A percentile compares a stretch with the other conserved stretches of the same genome.
These are phyloP conservation scores for Cryptophagus acutangulus DNA, from an alignment of 2,888 invertebrate genomes.

Conservation along the genomic window DNA sequence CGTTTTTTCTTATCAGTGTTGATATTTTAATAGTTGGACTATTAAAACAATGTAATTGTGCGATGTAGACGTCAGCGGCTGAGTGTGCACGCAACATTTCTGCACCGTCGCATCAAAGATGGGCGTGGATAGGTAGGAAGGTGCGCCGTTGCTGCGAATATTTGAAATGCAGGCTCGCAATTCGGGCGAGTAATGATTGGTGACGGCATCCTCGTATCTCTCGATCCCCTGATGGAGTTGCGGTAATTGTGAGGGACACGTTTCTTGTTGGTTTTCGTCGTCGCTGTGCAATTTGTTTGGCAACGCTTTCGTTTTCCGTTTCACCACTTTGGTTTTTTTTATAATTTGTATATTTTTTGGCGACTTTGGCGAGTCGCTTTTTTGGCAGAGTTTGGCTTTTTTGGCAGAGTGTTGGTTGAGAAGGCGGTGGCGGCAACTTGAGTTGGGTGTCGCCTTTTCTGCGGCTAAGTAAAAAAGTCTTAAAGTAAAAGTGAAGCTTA, in stretches of 20 bases:
- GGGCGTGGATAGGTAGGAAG: constrained; percentile 34
- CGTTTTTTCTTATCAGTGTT: too few relatives aligned
- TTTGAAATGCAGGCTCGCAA: constrained; percentile 75
- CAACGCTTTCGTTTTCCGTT: constrained; percentile 44
- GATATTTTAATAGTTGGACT: too few relatives aligned
- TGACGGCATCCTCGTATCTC: constrained; percentile 84
- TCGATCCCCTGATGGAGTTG: constrained; percentile 76
- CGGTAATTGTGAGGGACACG: constrained; percentile 48
- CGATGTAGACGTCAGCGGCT: constrained; percentile 46
- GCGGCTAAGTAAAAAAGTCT: too few relatives aligned
- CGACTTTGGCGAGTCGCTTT: too few relatives aligned
- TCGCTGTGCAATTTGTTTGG: constrained; percentile 46
- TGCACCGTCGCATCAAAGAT: constrained; percentile 41
- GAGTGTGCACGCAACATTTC: constrained; percentile 48
- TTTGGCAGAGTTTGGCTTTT: too few relatives aligned
- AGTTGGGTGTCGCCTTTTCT: too few relatives aligned
- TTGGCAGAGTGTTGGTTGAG: too few relatives aligned
- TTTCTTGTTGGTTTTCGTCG: constrained; percentile 52
- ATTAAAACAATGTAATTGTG: too few relatives aligned
- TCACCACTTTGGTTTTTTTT: constrained; percentile 47
- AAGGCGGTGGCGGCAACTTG: too few relatives aligned
- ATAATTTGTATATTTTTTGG: too few relatives aligned
- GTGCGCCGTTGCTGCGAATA: constrained; percentile 64
- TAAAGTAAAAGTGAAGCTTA: too few relatives aligned
- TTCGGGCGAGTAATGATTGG: constrained; percentile 92